Conservation (phyloP, 1,140 invertebrate genomes). For the Anastrepha ludens region DNA sequence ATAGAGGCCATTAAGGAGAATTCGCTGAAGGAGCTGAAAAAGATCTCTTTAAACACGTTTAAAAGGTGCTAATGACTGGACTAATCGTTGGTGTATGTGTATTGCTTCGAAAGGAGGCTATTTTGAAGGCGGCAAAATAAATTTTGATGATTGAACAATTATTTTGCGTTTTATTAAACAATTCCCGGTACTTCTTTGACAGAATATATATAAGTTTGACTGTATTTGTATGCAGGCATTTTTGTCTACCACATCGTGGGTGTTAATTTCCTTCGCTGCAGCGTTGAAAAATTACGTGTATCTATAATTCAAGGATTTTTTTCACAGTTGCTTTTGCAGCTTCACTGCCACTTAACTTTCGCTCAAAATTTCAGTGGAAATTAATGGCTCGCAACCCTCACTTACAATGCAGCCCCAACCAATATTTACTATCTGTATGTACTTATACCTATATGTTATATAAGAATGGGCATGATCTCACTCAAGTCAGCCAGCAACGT, state of each 20-base stretch:
- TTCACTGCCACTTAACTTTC: conserved; percentile 48
- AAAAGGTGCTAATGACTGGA: no score
- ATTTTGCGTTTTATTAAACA: no score
- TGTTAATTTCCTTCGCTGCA: not conserved
- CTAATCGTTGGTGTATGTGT: no score
- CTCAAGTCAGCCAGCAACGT: not conserved
- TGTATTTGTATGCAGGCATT: not conserved
- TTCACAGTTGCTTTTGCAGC: conserved; percentile 25
- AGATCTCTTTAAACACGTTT: no score
- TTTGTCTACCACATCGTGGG: not conserved
- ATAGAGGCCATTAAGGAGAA: no score
- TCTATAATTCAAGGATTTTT: not conserved
- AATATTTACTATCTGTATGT: no score
- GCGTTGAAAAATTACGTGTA: not conserved
- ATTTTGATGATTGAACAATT: no score
- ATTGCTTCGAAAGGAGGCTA: no score
- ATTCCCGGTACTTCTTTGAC: no score
- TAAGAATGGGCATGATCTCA: not conserved
- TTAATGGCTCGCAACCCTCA: conserved; percentile 32
- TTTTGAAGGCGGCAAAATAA: no score
- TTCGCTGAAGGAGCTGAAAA: no score
- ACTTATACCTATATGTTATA: not conserved
- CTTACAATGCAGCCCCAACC: not conserved
- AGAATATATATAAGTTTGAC: not conserved
- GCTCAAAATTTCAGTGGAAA: conserved; percentile 52